These are phyloP conservation scores for Parasteatoda tepidariorum DNA, from an alignment of 1,140 invertebrate genomes.

Conservation along the genomic window DNA sequence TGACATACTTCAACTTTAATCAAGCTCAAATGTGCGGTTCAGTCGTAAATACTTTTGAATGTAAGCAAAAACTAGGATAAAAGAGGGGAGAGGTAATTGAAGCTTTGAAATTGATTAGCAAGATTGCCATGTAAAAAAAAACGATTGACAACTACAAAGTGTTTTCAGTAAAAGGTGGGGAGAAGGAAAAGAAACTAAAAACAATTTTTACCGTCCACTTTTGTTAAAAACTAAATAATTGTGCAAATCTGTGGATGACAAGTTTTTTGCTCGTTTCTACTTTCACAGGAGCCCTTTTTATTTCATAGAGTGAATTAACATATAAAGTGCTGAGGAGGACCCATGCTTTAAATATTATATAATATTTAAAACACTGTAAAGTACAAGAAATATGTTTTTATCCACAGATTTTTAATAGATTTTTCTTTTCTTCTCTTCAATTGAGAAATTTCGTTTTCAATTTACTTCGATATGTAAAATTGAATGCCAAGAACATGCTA, in stretches of 20 bases:
- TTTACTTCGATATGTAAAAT: no score
- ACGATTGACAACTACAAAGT: neutral
- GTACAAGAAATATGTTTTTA: no score
- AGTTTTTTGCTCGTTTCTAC: neutral
- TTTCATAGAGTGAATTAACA: constrained; percentile 21
- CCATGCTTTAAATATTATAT: no score
- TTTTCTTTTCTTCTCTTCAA: no score
- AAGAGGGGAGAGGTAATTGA: constrained; percentile 35
- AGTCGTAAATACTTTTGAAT: neutral
- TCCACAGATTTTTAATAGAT: no score
- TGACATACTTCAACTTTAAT: constrained; percentile 39
- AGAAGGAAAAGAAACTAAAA: constrained; percentile 5
- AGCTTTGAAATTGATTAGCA: neutral
- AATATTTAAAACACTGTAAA: no score
- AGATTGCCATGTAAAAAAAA: neutral
- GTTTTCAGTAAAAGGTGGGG: neutral
- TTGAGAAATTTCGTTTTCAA: no score
- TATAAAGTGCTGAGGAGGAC: constrained; percentile 46
- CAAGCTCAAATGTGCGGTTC: constrained; percentile 44
- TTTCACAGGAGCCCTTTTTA: neutral
- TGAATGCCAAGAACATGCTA: no score
- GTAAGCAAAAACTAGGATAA: no score
- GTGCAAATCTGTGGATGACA: constrained; percentile 7
- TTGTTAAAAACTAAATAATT: constrained; percentile 7
- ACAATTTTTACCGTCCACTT: constrained; percentile 11